phyloP scores from a whole-genome alignment of 2,113 vertebrate species.

The Neogale vison region DNA sequence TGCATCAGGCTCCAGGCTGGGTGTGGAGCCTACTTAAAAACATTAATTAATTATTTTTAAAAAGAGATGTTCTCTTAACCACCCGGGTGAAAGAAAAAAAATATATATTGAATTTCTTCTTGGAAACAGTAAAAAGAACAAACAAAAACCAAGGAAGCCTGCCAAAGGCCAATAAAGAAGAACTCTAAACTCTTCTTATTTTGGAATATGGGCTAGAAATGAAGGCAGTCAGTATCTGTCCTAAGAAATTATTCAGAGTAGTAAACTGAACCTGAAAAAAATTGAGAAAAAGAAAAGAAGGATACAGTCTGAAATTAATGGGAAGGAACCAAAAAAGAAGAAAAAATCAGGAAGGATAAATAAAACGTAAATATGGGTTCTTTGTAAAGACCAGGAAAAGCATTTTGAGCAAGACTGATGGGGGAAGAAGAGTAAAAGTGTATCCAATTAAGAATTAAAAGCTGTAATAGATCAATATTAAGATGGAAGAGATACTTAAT shows the following conservation, averaged over 20 bases:
- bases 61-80: not conserved
- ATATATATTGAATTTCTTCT: not conserved
- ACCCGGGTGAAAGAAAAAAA: not conserved
- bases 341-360: not conserved
- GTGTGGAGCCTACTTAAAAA: not conserved
- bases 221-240: not conserved
- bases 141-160: not conserved
- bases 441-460: not conserved
- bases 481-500: not conserved
- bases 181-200: not conserved
- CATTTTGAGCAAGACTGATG: not conserved
- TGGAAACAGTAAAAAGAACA: not conserved
- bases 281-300: not conserved
- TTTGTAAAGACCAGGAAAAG: not conserved
- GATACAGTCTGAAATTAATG: not conserved
- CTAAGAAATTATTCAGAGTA: not conserved
- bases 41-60: not conserved
- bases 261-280: slow-evolving; percentile 24
- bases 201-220: not conserved
- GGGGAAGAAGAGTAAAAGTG: not conserved
- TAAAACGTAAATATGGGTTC: not conserved
- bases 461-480: not conserved
- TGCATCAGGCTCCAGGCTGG: not conserved
- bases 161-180: not conserved
- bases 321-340: not conserved